Conservation (phyloP, 2,113 vertebrate species). For the Octodon degus region DNA sequence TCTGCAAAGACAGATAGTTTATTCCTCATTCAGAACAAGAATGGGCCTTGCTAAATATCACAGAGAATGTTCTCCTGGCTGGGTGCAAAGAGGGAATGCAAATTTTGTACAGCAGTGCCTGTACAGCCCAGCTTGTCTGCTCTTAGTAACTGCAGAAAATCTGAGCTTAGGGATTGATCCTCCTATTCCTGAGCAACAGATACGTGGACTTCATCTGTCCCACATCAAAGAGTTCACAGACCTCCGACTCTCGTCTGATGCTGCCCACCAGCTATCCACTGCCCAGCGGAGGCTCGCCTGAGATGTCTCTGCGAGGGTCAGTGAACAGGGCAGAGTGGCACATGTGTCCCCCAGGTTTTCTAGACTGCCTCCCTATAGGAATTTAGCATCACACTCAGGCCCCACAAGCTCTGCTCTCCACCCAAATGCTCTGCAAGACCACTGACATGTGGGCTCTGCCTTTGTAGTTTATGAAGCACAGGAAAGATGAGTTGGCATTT, state of each 20-base stretch:
- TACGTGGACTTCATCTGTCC: neutral
- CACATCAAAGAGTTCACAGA: neutral
- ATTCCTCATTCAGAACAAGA: neutral
- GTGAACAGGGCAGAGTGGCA: neutral
- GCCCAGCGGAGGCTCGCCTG: accelerated
- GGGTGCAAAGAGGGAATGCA: neutral
- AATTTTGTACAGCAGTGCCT: neutral
- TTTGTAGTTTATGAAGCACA: neutral
- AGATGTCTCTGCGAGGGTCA: neutral
- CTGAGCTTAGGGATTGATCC: neutral
- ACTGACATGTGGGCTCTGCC: neutral
- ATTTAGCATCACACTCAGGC: no score
- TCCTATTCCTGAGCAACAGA: no score
- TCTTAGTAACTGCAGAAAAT: neutral
- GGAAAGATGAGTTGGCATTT: neutral
- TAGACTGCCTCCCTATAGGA: neutral
- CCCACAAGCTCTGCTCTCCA: neutral
- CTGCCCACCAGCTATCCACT: accelerated
- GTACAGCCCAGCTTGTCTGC: neutral
- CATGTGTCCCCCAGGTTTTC: neutral
- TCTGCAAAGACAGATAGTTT: neutral
- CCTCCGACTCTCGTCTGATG: neutral
- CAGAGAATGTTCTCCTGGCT: neutral
- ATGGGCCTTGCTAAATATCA: neutral
- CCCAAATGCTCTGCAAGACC: neutral